A percentile compares a stretch with the other conserved stretches of the same genome.
Conservation (phyloP, 2,888 invertebrate genomes). For the Leptothorax acervorum region DNA sequence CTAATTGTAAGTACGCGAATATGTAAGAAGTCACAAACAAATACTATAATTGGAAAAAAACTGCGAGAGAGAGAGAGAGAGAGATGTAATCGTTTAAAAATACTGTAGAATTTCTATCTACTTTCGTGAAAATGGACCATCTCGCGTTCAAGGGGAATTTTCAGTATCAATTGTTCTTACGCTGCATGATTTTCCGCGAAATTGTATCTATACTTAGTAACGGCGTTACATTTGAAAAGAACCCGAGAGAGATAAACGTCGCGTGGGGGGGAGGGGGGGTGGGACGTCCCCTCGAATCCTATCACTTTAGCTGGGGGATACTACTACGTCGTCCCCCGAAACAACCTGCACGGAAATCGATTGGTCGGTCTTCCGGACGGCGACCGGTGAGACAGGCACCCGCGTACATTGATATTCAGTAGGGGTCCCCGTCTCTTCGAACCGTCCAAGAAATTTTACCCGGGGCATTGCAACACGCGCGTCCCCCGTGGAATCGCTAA, state of each 20-base stretch:
- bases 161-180: background rate
- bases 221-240: conserved; percentile 2
- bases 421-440: conserved; percentile 45
- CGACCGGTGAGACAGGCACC: conserved; percentile 25
- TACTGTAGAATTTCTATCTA: background rate
- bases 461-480: conserved; percentile 41
- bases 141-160: background rate
- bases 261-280: background rate
- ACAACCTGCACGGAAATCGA: conserved; percentile 40
- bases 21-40: background rate
- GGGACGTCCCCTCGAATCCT: conserved; percentile 24
- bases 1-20: background rate
- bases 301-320: conserved; percentile 41
- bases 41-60: background rate
- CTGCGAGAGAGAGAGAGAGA: background rate
- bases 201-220: conserved; percentile 13
- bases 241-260: conserved; percentile 27
- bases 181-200: background rate
- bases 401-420: conserved; percentile 60
- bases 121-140: background rate
- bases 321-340: conserved; percentile 37
- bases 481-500: conserved; percentile 50
- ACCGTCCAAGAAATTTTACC: conserved; percentile 58
- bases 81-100: background rate
- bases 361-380: conserved; percentile 33